Evolutionary conservation across 1,140 invertebrate species (phyloP).

Genomic region (Conus betulinus): DNA sequence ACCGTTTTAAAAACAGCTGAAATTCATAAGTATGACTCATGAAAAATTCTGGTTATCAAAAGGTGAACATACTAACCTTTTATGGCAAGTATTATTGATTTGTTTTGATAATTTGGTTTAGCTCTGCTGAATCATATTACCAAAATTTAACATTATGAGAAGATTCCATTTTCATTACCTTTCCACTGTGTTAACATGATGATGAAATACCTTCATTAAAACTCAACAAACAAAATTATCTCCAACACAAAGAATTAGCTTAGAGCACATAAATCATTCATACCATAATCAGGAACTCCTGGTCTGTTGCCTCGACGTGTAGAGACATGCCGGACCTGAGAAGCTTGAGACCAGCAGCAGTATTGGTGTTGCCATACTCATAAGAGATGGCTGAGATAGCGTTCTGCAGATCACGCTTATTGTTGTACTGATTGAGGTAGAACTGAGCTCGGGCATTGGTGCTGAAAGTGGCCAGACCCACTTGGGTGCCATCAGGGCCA

Average conservation of each 20-base stretch:
- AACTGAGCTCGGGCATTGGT: slow-evolving; percentile 58
- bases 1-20: too few relatives aligned
- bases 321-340: slow-evolving; percentile 53
- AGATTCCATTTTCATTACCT: not conserved
- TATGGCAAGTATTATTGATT: too few relatives aligned
- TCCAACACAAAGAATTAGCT: not conserved
- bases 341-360: slow-evolving; percentile 62
- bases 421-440: slow-evolving; percentile 59
- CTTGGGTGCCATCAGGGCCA: slow-evolving; percentile 54
- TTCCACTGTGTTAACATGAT: too few relatives aligned
- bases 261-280: slow-evolving; percentile 22
- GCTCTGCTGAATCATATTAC: too few relatives aligned
- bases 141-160: too few relatives aligned
- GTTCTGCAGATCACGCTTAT: slow-evolving; percentile 55
- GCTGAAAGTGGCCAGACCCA: slow-evolving; percentile 66
- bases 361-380: slow-evolving; percentile 69
- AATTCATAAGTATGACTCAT: too few relatives aligned
- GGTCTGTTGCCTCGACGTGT: slow-evolving; percentile 55
- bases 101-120: too few relatives aligned
- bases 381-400: slow-evolving; percentile 65
- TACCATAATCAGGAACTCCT: slow-evolving; percentile 64
- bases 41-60: too few relatives aligned
- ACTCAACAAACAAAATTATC: too few relatives aligned
- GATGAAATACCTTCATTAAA: too few relatives aligned
- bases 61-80: too few relatives aligned